phyloP scores from a whole-genome alignment of 2,797 vertebrate species.

The Siniperca obscura region DNA sequence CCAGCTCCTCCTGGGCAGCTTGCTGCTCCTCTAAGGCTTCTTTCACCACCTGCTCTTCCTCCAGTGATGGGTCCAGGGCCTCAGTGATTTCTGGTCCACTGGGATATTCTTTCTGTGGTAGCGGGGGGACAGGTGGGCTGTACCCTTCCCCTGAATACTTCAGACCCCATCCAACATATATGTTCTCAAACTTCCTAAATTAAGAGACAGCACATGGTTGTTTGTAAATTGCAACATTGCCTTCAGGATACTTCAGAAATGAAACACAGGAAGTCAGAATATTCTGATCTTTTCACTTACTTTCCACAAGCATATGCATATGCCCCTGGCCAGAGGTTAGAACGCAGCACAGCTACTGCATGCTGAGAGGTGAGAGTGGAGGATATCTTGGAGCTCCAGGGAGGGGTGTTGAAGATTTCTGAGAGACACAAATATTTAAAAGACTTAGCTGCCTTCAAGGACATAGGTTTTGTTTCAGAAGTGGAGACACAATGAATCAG shows the following conservation, averaged over 20 bases:
- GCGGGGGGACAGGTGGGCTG: slow-evolving; percentile 78
- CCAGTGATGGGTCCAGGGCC: slow-evolving; percentile 86
- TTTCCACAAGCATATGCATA: slow-evolving; percentile 89
- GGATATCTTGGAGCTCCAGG: slow-evolving; percentile 89
- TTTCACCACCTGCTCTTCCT: slow-evolving; percentile 88
- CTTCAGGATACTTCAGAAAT: not conserved
- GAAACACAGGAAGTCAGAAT: not conserved
- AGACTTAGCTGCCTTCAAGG: not conserved
- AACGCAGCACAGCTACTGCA: slow-evolving; percentile 89
- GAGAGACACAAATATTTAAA: slow-evolving; percentile 41
- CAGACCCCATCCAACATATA: slow-evolving; percentile 95
- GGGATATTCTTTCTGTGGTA: slow-evolving; percentile 86
- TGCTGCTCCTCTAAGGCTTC: slow-evolving; percentile 83
- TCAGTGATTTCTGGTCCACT: slow-evolving; percentile 88
- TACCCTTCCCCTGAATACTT: slow-evolving; percentile 88
- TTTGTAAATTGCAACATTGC: not conserved
- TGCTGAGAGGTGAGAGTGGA: slow-evolving; percentile 88
- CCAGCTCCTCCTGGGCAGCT: slow-evolving; percentile 79
- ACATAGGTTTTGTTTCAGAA: not conserved
- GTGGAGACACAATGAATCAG: too few relatives aligned
- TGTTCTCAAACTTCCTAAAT: slow-evolving; percentile 92
- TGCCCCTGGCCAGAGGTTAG: slow-evolving; percentile 95
- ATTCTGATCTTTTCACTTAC: slow-evolving; percentile 76
- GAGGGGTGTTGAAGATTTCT: slow-evolving; percentile 87
- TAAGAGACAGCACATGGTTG: slow-evolving; percentile 4